Evolutionary conservation across 2,797 vertebrate species (phyloP).

Genomic region (Calcarius lapponicus): DNA sequence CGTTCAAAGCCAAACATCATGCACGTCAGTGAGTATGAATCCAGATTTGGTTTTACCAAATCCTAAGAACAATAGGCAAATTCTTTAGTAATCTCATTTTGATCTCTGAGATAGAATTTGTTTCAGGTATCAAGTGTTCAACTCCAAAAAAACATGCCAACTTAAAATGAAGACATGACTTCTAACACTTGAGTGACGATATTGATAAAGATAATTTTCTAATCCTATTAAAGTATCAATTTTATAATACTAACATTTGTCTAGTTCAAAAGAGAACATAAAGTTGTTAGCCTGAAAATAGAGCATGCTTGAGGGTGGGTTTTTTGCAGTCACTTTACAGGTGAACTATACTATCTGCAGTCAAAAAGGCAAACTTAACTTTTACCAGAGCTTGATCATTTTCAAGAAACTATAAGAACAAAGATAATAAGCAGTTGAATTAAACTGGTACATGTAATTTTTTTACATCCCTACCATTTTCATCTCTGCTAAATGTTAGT

Average conservation of each 20-base stretch:
- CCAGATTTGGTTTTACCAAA: neutral
- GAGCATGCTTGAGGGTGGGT: neutral
- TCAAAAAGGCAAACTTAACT: neutral
- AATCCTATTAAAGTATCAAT: neutral
- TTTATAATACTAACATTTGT: neutral
- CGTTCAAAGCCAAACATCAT: rapidly evolving
- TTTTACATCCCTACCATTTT: neutral
- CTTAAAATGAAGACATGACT: neutral
- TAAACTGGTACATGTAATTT: neutral
- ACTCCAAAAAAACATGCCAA: neutral
- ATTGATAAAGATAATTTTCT: neutral
- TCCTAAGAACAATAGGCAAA: neutral
- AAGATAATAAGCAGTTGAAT: neutral
- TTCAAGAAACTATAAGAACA: neutral
- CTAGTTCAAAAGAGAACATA: neutral
- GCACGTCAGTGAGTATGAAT: neutral
- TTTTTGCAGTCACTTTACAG: neutral
- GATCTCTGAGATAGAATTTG: neutral
- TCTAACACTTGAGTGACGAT: neutral
- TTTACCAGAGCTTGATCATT: neutral
- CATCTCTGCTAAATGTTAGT: neutral
- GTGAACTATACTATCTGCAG: neutral
- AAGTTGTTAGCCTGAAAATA: neutral
- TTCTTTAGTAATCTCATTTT: neutral
- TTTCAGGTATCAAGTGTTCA: neutral